These are phyloP conservation scores for Choristoneura rosaceana DNA, from an alignment of 2,888 invertebrate genomes.

Conservation along the genomic window DNA sequence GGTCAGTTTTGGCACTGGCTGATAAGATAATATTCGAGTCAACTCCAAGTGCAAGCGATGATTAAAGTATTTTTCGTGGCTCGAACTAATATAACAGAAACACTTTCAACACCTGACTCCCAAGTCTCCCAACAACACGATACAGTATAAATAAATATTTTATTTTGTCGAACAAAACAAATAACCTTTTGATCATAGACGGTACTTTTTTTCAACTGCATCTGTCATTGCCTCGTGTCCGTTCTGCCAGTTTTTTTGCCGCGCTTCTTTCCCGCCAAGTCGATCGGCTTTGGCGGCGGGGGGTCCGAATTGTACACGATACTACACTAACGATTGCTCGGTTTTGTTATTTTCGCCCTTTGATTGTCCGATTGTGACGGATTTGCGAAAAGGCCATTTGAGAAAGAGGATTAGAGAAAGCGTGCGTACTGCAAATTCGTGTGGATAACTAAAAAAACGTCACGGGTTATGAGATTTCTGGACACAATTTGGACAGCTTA, in stretches of 20 bases:
- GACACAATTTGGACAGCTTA: conserved; percentile 28
- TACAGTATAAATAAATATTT: conserved; percentile 22
- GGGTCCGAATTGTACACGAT: conserved; percentile 66
- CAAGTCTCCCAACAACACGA: conserved; percentile 7
- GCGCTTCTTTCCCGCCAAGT: conserved; percentile 65
- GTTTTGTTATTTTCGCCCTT: conserved; percentile 71
- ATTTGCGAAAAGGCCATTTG: conserved; percentile 72
- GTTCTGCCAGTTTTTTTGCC: conserved; percentile 61
- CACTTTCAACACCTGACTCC: conserved; percentile 3
- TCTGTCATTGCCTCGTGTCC: conserved; percentile 80
- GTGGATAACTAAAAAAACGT: conserved; percentile 53
- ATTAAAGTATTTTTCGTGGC: background rate
- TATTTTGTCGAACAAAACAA: conserved; percentile 53
- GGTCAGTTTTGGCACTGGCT: too few relatives aligned
- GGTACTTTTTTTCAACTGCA: conserved; percentile 64
- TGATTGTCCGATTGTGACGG: conserved; percentile 80
- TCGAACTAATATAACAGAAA: background rate
- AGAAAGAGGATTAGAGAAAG: conserved; percentile 60
- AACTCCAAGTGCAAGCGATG: too few relatives aligned
- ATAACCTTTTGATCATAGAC: conserved; percentile 65
- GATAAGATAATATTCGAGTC: too few relatives aligned
- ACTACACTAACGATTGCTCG: conserved; percentile 71
- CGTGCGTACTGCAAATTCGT: conserved; percentile 52
- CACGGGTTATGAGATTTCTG: conserved; percentile 18
- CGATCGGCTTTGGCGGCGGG: conserved; percentile 80